phyloP scores from a whole-genome alignment of 2,888 invertebrate species.

The Tetanocera ferruginea region DNA sequence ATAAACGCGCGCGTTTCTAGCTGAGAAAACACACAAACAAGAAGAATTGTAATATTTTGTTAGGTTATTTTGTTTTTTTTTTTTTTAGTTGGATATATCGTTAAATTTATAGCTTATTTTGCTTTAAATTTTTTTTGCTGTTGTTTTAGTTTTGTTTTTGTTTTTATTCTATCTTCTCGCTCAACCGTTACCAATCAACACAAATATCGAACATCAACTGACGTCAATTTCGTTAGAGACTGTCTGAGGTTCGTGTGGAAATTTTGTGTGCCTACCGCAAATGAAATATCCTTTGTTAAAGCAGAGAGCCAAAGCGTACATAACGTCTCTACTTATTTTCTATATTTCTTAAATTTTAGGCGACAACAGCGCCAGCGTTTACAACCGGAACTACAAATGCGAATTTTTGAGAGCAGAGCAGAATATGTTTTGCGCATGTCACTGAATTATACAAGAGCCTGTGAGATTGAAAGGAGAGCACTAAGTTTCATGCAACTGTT shows the following conservation, averaged over 20 bases:
- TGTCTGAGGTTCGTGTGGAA: constrained; percentile 43
- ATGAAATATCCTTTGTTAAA: background rate
- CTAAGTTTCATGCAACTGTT: too few species aligned
- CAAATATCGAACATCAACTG: constrained; percentile 70
- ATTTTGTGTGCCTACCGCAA: constrained; percentile 24
- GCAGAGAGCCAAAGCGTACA: background rate
- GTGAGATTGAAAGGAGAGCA: too few species aligned
- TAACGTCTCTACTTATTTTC: background rate
- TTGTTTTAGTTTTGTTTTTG: background rate
- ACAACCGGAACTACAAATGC: constrained; percentile 11
- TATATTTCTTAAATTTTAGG: constrained; percentile 6
- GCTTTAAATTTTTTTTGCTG: background rate
- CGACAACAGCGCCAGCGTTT: constrained; percentile 41
- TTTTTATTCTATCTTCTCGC: constrained; percentile 28
- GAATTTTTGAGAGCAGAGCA: background rate
- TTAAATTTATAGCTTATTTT: too few species aligned
- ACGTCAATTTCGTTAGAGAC: constrained; percentile 53
- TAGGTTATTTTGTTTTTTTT: too few species aligned
- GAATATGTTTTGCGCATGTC: background rate
- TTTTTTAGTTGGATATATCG: too few species aligned
- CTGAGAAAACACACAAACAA: background rate
- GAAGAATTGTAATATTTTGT: too few species aligned
- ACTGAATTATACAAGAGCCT: background rate
- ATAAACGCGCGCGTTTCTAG: background rate
- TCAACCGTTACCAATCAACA: constrained; percentile 68